A percentile compares a stretch with the other conserved stretches of the same genome.
These are phyloP conservation scores for Corynorhinus townsendii DNA, from an alignment of 2,113 vertebrate species.

Conservation along the genomic window DNA sequence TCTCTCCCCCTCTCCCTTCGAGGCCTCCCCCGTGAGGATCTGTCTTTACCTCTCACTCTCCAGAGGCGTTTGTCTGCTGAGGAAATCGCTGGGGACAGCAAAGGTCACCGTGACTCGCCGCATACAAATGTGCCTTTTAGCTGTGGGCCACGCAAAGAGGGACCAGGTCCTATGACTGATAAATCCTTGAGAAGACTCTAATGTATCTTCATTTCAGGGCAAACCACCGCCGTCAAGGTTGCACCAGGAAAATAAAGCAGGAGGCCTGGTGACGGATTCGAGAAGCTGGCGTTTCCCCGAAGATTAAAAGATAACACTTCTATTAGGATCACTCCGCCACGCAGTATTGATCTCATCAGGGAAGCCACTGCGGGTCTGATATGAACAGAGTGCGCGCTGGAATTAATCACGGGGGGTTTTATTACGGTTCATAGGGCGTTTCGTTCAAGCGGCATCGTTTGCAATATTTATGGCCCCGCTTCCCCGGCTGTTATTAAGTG, in stretches of 20 bases:
- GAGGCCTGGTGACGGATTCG: slow-evolving; percentile 75
- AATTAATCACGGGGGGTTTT: slow-evolving; percentile 87
- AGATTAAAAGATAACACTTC: slow-evolving; percentile 89
- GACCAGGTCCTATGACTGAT: slow-evolving; percentile 78
- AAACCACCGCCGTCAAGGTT: slow-evolving; percentile 83
- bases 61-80: slow-evolving; percentile 76
- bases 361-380: slow-evolving; percentile 85
- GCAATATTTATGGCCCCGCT: slow-evolving; percentile 84
- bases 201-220: slow-evolving; percentile 85
- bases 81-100: slow-evolving; percentile 80
- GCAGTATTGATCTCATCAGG: slow-evolving; percentile 89
- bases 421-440: slow-evolving; percentile 84
- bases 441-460: slow-evolving; percentile 84
- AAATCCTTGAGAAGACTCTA: slow-evolving; percentile 82
- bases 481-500: slow-evolving; percentile 83
- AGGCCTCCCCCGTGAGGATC: slow-evolving; percentile 2
- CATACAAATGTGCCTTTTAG: slow-evolving; percentile 82
- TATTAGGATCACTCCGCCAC: slow-evolving; percentile 85
- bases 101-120: slow-evolving; percentile 79
- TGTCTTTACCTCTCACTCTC: slow-evolving; percentile 73
- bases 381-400: slow-evolving; percentile 81
- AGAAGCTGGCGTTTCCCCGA: slow-evolving; percentile 80
- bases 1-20: background rate
- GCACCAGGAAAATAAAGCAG: slow-evolving; percentile 77
- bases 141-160: slow-evolving; percentile 73